Conservation (phyloP, 1,140 invertebrate species). For the Drosophila novamexicana region DNA sequence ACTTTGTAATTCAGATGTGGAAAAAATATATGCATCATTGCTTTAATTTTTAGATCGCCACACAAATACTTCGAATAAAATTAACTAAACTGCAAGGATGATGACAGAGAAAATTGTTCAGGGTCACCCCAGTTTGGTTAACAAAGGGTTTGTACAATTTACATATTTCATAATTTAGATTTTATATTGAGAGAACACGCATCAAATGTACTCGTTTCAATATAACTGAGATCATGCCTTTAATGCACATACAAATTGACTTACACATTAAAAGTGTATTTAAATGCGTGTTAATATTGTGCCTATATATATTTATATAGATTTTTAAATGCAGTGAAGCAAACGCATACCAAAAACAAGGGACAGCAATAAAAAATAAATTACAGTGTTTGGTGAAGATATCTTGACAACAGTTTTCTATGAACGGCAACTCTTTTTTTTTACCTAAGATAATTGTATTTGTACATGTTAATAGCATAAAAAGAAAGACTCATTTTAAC, state of each 20-base stretch:
- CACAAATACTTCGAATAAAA: slow-evolving; percentile 25
- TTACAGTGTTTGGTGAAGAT: no score
- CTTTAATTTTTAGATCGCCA: slow-evolving; percentile 33
- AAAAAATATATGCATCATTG: slow-evolving; percentile 9
- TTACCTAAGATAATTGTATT: no score
- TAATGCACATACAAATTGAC: neutral
- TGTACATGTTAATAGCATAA: no score
- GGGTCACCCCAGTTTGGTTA: slow-evolving; percentile 86
- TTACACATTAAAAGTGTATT: neutral
- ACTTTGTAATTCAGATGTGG: neutral
- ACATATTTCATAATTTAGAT: slow-evolving; percentile 23
- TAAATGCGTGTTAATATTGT: no score
- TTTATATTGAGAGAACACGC: neutral
- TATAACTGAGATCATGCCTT: neutral
- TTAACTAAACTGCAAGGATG: slow-evolving; percentile 74
- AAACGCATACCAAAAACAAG: no score
- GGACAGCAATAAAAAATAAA: no score
- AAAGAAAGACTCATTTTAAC: no score
- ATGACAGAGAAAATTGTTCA: slow-evolving; percentile 87
- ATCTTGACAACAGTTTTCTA: no score
- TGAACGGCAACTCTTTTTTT: no score
- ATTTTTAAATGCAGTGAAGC: no score
- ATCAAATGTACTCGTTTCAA: neutral
- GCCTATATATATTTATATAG: no score
- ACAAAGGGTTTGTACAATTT: slow-evolving; percentile 85